Base-by-base conservation (phyloP, 2,113 vertebrate genomes). In the Microcebus jonahi region DNA sequence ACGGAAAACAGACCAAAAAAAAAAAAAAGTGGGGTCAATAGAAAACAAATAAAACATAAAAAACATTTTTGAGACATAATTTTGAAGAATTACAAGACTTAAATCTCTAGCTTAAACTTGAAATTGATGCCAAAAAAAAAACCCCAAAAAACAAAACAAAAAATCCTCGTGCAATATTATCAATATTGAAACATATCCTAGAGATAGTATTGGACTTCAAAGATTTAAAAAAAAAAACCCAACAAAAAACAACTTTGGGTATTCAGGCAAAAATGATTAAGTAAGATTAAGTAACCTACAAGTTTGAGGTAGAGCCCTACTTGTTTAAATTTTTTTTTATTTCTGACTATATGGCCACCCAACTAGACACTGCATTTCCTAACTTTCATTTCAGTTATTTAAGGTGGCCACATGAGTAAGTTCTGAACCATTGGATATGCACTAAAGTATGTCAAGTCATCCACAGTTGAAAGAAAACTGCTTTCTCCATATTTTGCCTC, bases 21-120 rank as follows among this genome's bases (percentile, higher is more conserved):
- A 63, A 57, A 15, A 59, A 6, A 23, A 59, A 25, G 27, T 27
- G 20, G 9, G 23, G 42, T 34, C 12, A 75, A 50, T 11, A 57
- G 63, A 79, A 80, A 89, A 83, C n/a, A 70, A 89, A 87, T 25
- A 70, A 12, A 71, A 36, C 45, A 77, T 31, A 23, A 45, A 50
- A 88, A 13, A 90, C 70, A 36, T 50, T 34, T 61, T 88, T 55
- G 55, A 89, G 80, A 34, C 34, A 10, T 27, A 71, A 71, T 86
- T 73, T 79, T 71, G 68, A 90, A 75, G 88, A 94, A 90, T 29
- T 70, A 10, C 57, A 90, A 88, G 73, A 39, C 45, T 75, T 85
- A 67, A 90, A 48, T 70, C 20, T 77, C 7, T 55, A 71, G 67
- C 34, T 71, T 82, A n/a, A 77, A 53, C 76, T 53, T 48, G 39